A percentile compares a stretch with the other conserved stretches of the same genome.
Evolutionary conservation across 2,797 vertebrate species (phyloP).

Genomic region (Melanitta fusca): DNA sequence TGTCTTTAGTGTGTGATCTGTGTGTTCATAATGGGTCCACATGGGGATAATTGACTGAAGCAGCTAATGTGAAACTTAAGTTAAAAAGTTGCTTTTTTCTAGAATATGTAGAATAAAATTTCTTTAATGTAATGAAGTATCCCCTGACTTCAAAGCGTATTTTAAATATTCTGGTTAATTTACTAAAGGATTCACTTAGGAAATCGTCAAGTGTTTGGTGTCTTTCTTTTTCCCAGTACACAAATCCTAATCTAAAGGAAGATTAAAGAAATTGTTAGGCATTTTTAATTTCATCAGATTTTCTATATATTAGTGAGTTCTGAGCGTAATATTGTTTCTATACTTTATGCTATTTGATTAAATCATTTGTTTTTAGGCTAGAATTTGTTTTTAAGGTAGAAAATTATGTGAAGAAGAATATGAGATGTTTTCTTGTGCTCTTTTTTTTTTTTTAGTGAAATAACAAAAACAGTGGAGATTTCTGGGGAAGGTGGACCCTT

Average conservation of each 20-base stretch:
- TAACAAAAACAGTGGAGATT: constrained; percentile 92
- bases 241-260: not conserved
- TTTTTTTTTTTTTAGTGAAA: constrained; percentile 77
- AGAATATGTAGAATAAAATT: not conserved
- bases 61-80: not conserved
- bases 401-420: not conserved
- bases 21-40: not conserved
- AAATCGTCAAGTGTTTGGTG: not conserved
- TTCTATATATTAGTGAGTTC: not conserved
- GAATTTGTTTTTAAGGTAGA: not conserved
- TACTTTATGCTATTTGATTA: not conserved
- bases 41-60: not conserved
- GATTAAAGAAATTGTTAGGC: not conserved
- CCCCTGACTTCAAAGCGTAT: not conserved
- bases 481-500: constrained; percentile 91
- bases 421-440: constrained; percentile 46
- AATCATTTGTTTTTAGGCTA: not conserved
- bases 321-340: not conserved
- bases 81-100: not conserved
- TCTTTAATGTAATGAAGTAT: not conserved
- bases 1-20: not conserved
- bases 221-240: not conserved
- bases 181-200: not conserved
- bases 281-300: not conserved
- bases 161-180: constrained; percentile 4